Evolutionary conservation across 2,797 vertebrate genomes (phyloP).

Genomic region (Sebastes glaucus): DNA sequence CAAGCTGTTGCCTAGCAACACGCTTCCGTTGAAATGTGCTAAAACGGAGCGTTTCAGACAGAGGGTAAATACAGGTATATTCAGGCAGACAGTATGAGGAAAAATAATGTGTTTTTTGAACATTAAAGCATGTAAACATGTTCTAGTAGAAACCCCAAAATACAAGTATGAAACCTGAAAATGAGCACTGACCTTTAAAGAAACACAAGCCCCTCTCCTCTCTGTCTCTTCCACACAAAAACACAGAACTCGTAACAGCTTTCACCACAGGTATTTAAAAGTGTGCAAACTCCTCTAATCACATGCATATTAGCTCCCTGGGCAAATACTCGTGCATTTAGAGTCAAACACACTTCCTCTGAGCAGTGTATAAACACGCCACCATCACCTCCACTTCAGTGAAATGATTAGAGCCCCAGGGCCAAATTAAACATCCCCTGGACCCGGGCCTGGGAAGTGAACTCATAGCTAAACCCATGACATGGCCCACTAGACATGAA

Average conservation of each 20-base stretch:
- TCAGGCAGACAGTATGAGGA: too few relatives aligned
- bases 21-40: too few relatives aligned
- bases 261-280: constrained; percentile 24
- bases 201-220: neutral
- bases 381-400: constrained; percentile 65
- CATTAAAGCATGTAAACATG: too few relatives aligned
- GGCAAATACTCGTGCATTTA: constrained; percentile 1
- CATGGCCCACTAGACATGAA: constrained; percentile 69
- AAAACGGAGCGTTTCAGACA: too few relatives aligned
- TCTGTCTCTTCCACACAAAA: neutral
- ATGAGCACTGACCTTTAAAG: neutral
- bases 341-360: constrained; percentile 38
- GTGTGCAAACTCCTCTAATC: constrained; percentile 20
- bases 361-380: constrained; percentile 62
- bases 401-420: constrained; percentile 43
- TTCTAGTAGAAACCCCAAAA: too few relatives aligned
- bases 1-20: too few relatives aligned
- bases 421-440: constrained; percentile 76
- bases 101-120: too few relatives aligned
- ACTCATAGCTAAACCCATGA: constrained; percentile 74
- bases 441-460: constrained; percentile 69
- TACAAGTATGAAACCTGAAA: too few relatives aligned
- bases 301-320: constrained; percentile 21
- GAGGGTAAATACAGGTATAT: too few relatives aligned
- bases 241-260: constrained; percentile 26